These are phyloP conservation scores for Urophycis tenuis DNA, from an alignment of 2,797 vertebrate species.

Conservation along the genomic window DNA sequence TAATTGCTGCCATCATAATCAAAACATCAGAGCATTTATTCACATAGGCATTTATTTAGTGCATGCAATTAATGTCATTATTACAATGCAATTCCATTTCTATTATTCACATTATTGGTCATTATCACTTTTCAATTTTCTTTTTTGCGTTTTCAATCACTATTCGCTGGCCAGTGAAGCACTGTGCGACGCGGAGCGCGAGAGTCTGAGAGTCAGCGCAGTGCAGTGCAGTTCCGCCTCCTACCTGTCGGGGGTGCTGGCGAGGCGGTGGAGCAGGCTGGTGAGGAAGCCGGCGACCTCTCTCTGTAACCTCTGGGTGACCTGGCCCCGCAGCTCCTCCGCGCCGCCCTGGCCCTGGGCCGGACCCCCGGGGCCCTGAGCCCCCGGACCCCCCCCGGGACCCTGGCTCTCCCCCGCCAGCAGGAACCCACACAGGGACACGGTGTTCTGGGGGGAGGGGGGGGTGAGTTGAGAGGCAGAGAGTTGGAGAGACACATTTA, in stretches of 20 bases:
- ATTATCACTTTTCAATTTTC: too few species aligned
- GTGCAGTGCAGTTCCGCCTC: neutral
- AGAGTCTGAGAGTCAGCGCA: neutral
- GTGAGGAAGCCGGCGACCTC: conserved; percentile 82
- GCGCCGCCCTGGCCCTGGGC: conserved; percentile 50
- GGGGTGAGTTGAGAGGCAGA: neutral
- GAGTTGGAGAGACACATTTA: neutral
- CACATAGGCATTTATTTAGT: neutral
- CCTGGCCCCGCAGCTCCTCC: conserved; percentile 71
- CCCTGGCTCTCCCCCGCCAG: conserved; percentile 52
- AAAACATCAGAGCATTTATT: neutral
- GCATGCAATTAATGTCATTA: neutral
- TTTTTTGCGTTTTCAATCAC: neutral
- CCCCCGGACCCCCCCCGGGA: conserved; percentile 64
- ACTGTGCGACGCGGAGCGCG: neutral
- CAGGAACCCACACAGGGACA: conserved; percentile 49
- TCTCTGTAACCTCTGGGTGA: conserved; percentile 85
- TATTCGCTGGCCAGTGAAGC: too few species aligned
- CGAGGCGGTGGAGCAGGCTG: conserved; percentile 70
- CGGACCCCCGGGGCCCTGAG: conserved; percentile 50
- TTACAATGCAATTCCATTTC: neutral
- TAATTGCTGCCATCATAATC: neutral
- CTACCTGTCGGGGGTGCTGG: conserved; percentile 80
- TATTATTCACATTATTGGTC: neutral
- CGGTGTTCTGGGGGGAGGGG: conserved; percentile 41